Percentiles rank a stretch among this genome's conserved stretches.
phyloP scores from a whole-genome alignment of 2,888 invertebrate species.

The Fragum sueziense region DNA sequence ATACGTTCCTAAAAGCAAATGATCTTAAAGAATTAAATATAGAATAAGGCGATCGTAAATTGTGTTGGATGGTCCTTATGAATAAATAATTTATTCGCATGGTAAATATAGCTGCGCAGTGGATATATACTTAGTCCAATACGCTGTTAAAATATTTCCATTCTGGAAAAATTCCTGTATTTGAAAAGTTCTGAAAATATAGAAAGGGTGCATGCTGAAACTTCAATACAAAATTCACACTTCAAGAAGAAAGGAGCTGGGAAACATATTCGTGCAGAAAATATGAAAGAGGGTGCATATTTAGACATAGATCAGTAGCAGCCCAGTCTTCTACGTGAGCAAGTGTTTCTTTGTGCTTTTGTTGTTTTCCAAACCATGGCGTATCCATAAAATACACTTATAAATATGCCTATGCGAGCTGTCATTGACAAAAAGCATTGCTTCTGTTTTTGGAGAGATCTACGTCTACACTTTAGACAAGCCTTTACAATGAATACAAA shows the following conservation, averaged over 20 bases:
- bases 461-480: slow-evolving; percentile 11
- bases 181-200: background rate
- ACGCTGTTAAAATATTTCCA: background rate
- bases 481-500: slow-evolving; percentile 9
- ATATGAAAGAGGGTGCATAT: background rate
- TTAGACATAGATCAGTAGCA: background rate
- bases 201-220: slow-evolving; percentile 12
- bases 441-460: too few relatives aligned
- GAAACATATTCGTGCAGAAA: background rate
- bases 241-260: background rate
- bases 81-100: too few relatives aligned
- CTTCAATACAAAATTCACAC: background rate
- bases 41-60: slow-evolving; percentile 1
- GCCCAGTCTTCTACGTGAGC: slow-evolving; percentile 4
- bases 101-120: too few relatives aligned
- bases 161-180: too few relatives aligned
- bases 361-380: background rate
- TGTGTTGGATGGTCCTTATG: background rate
- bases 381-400: too few relatives aligned
- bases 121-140: too few relatives aligned
- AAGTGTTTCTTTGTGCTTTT: background rate
- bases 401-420: background rate
- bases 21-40: background rate
- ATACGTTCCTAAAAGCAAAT: background rate
- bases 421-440: background rate